Percentiles rank a stretch among this genome's conserved stretches.
These are phyloP conservation scores for Ecliptopera silaceata DNA, from an alignment of 2,888 invertebrate species.

Conservation along the genomic window DNA sequence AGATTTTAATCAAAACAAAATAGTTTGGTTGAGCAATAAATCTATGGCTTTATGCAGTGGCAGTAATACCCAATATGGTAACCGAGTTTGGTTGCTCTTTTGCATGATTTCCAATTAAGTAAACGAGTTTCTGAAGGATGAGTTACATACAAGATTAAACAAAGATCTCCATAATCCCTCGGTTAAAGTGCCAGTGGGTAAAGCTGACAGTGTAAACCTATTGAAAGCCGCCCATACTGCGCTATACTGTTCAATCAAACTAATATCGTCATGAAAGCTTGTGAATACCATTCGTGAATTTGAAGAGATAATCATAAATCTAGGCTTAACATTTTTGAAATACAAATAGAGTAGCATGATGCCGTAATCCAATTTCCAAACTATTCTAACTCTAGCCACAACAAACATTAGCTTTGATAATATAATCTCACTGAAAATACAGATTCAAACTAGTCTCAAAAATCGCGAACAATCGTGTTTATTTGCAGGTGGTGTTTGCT, in stretches of 20 bases:
- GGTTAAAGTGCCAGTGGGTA: slow-evolving; percentile 15
- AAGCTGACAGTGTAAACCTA: slow-evolving; percentile 21
- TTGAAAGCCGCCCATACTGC: slow-evolving; percentile 24
- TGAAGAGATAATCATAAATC: slow-evolving; percentile 10
- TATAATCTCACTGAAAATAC: slow-evolving; percentile 23
- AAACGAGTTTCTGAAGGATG: slow-evolving; percentile 8
- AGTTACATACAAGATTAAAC: slow-evolving; percentile 10
- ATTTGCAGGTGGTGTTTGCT: slow-evolving; percentile 54
- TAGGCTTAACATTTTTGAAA: neutral
- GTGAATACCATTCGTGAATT: slow-evolving; percentile 36
- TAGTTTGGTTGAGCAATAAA: too few species aligned
- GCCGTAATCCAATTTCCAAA: too few species aligned
- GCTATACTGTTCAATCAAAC: slow-evolving; percentile 31
- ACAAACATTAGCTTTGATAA: neutral
- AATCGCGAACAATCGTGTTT: slow-evolving; percentile 41
- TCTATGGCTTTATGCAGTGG: neutral
- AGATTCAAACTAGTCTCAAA: slow-evolving; percentile 28
- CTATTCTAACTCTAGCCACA: neutral
- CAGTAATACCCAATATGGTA: neutral
- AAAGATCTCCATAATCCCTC: slow-evolving; percentile 20
- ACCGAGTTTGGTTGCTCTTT: neutral
- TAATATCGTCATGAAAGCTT: slow-evolving; percentile 43
- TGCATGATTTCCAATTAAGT: slow-evolving; percentile 5
- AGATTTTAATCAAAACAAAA: too few species aligned
- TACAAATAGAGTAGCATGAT: too few species aligned